These are phyloP conservation scores for Drosophila trapezifrons DNA, from an alignment of 1,140 invertebrate species.

Conservation along the genomic window DNA sequence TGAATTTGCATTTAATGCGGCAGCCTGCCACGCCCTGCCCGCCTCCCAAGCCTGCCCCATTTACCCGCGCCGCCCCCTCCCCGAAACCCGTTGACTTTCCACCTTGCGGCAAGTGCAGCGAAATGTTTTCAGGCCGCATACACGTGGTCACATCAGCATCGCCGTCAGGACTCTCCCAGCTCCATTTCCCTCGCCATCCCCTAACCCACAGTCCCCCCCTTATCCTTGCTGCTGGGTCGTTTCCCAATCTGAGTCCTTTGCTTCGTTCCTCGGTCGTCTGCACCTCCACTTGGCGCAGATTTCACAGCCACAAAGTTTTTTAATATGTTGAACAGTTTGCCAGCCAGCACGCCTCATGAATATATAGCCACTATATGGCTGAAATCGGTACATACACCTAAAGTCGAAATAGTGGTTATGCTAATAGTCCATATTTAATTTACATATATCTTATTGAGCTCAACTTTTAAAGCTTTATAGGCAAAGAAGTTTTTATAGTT, in stretches of 20 bases:
- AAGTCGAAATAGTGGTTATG: conserved; percentile 2
- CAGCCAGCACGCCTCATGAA: conserved; percentile 38
- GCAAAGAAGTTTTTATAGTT: neutral
- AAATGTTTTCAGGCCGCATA: conserved; percentile 49
- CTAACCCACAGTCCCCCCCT: neutral
- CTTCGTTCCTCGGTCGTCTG: conserved; percentile 1
- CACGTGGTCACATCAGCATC: conserved; percentile 50
- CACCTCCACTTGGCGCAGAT: conserved; percentile 46
- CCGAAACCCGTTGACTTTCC: conserved; percentile 10
- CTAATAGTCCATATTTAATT: neutral
- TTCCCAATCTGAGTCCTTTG: conserved; percentile 23
- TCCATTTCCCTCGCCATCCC: too few relatives aligned
- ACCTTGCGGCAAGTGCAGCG: conserved; percentile 45
- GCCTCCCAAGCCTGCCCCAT: conserved; percentile 2
- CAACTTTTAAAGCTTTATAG: neutral
- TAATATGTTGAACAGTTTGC: conserved; percentile 56
- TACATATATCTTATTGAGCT: neutral
- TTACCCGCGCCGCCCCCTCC: neutral
- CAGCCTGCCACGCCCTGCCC: conserved; percentile 7
- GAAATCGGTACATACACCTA: conserved; percentile 5
- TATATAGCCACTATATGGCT: conserved; percentile 36
- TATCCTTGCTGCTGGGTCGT: neutral
- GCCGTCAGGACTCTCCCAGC: neutral
- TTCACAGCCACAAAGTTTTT: conserved; percentile 59
- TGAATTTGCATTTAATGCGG: conserved; percentile 58